Percentiles rank a stretch among this genome's conserved stretches.
phyloP scores from a whole-genome alignment of 2,797 vertebrate species.

The Lutjanus campechanus region DNA sequence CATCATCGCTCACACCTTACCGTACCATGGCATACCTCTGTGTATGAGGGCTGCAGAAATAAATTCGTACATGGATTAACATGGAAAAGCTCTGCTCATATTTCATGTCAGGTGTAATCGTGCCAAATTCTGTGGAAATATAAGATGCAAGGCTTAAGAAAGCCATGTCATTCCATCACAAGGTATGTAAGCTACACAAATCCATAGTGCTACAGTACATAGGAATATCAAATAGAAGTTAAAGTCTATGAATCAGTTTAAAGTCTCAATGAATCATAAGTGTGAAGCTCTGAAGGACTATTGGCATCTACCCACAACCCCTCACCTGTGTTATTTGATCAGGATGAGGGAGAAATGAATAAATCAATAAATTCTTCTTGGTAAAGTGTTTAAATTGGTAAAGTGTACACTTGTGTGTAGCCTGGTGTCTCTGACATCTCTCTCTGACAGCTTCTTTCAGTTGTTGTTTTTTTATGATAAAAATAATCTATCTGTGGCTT shows the following conservation, averaged over 20 bases:
- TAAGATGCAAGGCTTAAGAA: neutral
- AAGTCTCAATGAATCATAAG: neutral
- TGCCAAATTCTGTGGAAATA: constrained; percentile 4
- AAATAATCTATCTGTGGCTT: no score
- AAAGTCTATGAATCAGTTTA: neutral
- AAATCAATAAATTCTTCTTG: no score
- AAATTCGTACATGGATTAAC: neutral
- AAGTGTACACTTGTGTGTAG: neutral
- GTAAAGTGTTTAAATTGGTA: no score
- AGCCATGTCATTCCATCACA: constrained; percentile 8
- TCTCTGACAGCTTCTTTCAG: neutral
- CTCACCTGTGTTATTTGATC: neutral
- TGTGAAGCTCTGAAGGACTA: no score
- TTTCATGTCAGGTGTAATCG: constrained; percentile 9
- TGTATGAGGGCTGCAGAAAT: constrained; percentile 1
- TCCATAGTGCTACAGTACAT: neutral
- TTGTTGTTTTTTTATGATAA: neutral
- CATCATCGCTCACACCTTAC: constrained; percentile 5
- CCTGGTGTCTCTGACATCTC: neutral
- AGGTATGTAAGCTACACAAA: neutral
- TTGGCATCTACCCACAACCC: no score
- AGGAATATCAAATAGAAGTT: neutral
- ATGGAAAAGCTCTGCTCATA: neutral
- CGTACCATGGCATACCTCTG: neutral
- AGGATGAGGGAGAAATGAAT: neutral